A percentile compares a stretch with the other conserved stretches of the same genome.
These are phyloP conservation scores for Saguinus midas DNA, from an alignment of 2,113 vertebrate species.

Conservation along the genomic window DNA sequence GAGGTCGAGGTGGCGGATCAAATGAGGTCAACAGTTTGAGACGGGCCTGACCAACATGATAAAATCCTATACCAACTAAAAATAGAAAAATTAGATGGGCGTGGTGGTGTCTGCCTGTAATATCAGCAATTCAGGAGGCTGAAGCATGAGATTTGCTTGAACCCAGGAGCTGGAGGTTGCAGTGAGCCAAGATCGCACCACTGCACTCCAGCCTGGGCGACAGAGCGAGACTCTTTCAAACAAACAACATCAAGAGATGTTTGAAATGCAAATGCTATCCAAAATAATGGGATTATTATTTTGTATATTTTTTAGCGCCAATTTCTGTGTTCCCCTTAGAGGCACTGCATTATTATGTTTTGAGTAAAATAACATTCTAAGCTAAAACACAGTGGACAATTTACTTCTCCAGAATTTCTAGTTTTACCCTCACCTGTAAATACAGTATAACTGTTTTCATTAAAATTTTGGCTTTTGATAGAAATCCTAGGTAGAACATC, in stretches of 20 bases:
- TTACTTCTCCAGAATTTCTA: neutral
- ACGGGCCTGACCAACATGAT: too few relatives aligned
- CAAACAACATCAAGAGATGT: neutral
- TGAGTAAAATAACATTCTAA: conserved; percentile 4
- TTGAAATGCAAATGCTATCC: neutral
- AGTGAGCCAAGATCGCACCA: too few relatives aligned
- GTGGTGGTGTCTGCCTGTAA: too few relatives aligned
- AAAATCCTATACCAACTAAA: too few relatives aligned
- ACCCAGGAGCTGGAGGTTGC: too few relatives aligned
- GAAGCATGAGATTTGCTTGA: too few relatives aligned
- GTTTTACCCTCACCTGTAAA: neutral
- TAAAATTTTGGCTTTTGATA: neutral
- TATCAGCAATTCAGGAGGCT: too few relatives aligned
- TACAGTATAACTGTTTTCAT: neutral
- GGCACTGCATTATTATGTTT: neutral
- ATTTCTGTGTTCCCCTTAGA: neutral
- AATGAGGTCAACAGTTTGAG: too few relatives aligned
- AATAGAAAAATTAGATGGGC: too few relatives aligned
- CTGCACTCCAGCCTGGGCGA: too few relatives aligned
- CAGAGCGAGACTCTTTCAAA: too few relatives aligned
- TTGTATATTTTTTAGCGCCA: neutral
- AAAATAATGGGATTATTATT: neutral
- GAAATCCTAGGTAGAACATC: neutral
- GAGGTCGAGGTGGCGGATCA: too few relatives aligned
- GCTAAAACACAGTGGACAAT: neutral